phyloP scores from a whole-genome alignment of 2,113 vertebrate genomes.

The Salvelinus alpinus region DNA sequence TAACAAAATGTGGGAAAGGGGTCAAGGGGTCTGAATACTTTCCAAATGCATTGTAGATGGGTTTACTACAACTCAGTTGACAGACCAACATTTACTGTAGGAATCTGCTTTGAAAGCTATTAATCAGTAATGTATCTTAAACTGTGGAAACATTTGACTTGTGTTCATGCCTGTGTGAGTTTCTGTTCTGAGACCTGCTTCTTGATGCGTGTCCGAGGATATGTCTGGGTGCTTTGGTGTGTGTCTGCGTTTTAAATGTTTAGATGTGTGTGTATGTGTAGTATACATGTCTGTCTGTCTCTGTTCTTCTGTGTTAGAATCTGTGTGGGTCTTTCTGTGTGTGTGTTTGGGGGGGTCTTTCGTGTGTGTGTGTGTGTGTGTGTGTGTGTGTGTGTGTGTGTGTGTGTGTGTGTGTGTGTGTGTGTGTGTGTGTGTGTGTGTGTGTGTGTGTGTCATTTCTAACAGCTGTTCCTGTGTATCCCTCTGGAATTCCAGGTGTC shows the following conservation, averaged over 20 bases:
- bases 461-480: constrained; percentile 7
- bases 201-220: background rate
- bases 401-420: background rate
- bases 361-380: no score
- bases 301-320: no score
- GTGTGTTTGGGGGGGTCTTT: no score
- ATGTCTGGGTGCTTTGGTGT: background rate
- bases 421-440: background rate
- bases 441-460: background rate
- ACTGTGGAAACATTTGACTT: background rate
- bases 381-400: background rate
- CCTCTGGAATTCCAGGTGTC: constrained; percentile 73
- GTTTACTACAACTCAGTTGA: no score
- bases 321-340: background rate
- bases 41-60: no score
- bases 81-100: no score
- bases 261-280: background rate
- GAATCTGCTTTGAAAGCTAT: no score
- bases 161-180: background rate
- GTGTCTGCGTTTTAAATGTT: background rate
- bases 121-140: no score
- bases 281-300: no score
- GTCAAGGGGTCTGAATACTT: no score
- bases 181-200: background rate
- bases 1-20: no score